Evolutionary conservation across 2,797 vertebrate species (phyloP).

Genomic region (Myotis daubentonii): DNA sequence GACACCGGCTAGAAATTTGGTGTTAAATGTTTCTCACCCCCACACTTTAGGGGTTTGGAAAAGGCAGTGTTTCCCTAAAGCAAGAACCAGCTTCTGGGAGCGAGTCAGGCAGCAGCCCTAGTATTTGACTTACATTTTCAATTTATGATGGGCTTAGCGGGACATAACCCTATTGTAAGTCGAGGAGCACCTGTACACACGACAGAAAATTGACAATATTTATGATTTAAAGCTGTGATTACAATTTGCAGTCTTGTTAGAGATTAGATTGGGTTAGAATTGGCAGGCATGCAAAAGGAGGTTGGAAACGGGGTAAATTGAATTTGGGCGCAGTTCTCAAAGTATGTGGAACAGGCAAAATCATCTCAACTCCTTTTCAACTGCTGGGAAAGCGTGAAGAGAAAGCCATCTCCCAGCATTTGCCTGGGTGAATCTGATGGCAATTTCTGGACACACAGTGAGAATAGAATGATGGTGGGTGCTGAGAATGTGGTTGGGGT

Average conservation of each 20-base stretch:
- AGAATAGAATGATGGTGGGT: background rate
- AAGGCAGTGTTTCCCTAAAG: background rate
- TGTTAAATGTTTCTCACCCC: slow-evolving; percentile 1
- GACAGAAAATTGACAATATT: background rate
- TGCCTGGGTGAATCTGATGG: background rate
- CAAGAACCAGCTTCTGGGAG: slow-evolving; percentile 14
- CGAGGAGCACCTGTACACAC: background rate
- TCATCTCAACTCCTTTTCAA: background rate
- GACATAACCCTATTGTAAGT: background rate
- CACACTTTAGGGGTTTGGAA: background rate
- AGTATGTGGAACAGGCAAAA: background rate
- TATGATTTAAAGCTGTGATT: background rate
- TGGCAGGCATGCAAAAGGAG: background rate
- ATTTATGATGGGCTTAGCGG: background rate
- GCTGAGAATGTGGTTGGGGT: background rate
- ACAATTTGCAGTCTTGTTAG: background rate
- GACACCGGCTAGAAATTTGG: background rate
- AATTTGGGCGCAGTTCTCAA: slow-evolving; percentile 2
- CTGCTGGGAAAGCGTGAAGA: background rate
- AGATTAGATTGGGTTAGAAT: background rate
- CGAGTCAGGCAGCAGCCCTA: background rate
- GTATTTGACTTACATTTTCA: background rate
- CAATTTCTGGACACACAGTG: slow-evolving; percentile 12
- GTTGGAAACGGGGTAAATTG: background rate
- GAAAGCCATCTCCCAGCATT: background rate